Evolutionary conservation across 2,888 invertebrate genomes (phyloP), one percentile per base, ranked within the genome.

Genomic region (Camptogramma bilineatum): DNA sequence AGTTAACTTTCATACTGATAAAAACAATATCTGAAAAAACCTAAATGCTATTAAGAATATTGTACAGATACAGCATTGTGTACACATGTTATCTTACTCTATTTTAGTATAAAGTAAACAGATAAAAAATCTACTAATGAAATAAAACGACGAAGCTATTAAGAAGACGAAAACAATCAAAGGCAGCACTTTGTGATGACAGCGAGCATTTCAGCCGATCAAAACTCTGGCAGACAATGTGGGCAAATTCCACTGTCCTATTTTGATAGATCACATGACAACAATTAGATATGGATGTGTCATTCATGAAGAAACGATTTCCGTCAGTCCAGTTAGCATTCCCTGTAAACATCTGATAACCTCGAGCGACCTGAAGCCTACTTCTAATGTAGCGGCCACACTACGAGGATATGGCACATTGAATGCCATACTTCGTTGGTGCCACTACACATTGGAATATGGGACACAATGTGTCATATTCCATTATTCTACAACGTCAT

Each of bases 291-390:
- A 69, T 73, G 67, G 54, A 68, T 74, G 71, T 79, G 68, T 75
- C 70, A 73, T 68, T 75, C 70, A 73, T 68, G 56, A 70, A 76
- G 78, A 82, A 78, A 82, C 79, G 76, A 78, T 84, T 84, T 85
- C 81, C 82, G 80, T 79, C 73, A 70, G 17, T 68, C 70, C n/a
- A n/a, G n/a, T 73, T 73, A 73, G 71, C 69, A 68, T 64, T 68
- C 70, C 64, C 66, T 73, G 74, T 79, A 81, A 81, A 82, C 80
- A 83, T 70, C 61, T 68, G 84, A 86, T 88, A 86, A 87, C 87
- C 87, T 62, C 73, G 70, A 52, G 24, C 58, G 34, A 62, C 28
- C 31, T 28, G 55, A 16, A 1, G 13, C 24, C 24, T 48, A 52
- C 18, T 51, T 24, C 44, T 13, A 46, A n/a, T n/a, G n/a, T n/a